phyloP scores from a whole-genome alignment of 2,113 vertebrate species.

The Chunga burmeisteri region DNA sequence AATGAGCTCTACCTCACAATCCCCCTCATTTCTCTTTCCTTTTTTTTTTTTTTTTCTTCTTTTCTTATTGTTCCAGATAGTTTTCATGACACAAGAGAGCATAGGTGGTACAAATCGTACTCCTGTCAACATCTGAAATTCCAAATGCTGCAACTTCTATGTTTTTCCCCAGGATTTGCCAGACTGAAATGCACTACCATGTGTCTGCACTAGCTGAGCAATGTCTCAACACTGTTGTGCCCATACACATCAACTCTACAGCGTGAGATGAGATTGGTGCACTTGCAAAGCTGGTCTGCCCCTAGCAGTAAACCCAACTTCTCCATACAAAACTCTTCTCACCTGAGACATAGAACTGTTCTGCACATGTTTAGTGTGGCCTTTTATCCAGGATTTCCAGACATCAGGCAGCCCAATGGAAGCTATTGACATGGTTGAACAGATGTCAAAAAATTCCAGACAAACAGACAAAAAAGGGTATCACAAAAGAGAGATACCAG shows the following conservation, averaged over 20 bases:
- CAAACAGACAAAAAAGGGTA: background rate
- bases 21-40: background rate
- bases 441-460: background rate
- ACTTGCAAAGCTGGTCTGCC: background rate
- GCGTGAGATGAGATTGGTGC: background rate
- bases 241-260: background rate
- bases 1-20: background rate
- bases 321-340: background rate
- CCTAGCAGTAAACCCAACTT: background rate
- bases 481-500: background rate
- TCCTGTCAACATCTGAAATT: background rate
- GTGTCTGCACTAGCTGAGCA: background rate
- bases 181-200: background rate
- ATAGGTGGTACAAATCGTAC: background rate
- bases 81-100: background rate
- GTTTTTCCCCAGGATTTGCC: background rate
- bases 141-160: background rate
- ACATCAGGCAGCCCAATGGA: accelerated
- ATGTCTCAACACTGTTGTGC: accelerated
- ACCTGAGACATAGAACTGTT: background rate
- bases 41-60: background rate
- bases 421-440: background rate
- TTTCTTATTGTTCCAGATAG: background rate
- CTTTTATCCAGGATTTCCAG: background rate
- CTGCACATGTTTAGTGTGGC: background rate